Conservation (phyloP, 2,113 vertebrate genomes). For the Origma solitaria region DNA sequence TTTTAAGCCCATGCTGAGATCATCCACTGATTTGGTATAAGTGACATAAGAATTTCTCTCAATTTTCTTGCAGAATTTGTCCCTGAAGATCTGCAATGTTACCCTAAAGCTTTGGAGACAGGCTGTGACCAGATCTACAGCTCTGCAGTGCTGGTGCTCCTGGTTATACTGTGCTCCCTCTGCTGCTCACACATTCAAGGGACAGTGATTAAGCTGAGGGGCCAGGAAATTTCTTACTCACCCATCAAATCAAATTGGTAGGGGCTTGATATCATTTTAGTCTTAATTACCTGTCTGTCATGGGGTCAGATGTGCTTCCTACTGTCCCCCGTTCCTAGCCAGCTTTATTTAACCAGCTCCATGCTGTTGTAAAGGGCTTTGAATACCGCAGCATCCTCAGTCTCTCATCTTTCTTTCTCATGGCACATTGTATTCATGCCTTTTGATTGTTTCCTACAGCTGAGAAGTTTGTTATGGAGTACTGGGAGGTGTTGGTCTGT, state of each 20-base stretch:
- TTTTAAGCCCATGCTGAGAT: not conserved
- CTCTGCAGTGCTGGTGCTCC: not conserved
- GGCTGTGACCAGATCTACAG: not conserved
- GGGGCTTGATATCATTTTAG: not conserved
- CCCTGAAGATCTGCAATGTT: not conserved
- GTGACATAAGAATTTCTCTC: not conserved
- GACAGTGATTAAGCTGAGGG: not conserved
- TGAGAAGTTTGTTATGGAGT: not conserved
- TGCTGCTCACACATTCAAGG: not conserved
- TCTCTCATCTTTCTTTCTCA: not conserved
- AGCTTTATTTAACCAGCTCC: not conserved
- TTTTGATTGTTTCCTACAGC: not conserved
- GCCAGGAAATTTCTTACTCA: not conserved
- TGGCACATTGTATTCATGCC: fast-evolving
- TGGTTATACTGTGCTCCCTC: not conserved
- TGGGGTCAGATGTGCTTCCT: not conserved
- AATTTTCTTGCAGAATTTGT: not conserved
- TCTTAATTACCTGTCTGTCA: not conserved
- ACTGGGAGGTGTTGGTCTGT: not conserved
- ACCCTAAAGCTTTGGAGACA: not conserved
- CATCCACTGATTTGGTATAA: not conserved
- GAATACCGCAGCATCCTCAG: not conserved
- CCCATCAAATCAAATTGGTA: not conserved
- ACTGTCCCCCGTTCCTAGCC: not conserved
- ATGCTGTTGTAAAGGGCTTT: not conserved